Evolutionary conservation across 2,113 vertebrate species (phyloP).

Genomic region (Protobothrops mucrosquamatus): DNA sequence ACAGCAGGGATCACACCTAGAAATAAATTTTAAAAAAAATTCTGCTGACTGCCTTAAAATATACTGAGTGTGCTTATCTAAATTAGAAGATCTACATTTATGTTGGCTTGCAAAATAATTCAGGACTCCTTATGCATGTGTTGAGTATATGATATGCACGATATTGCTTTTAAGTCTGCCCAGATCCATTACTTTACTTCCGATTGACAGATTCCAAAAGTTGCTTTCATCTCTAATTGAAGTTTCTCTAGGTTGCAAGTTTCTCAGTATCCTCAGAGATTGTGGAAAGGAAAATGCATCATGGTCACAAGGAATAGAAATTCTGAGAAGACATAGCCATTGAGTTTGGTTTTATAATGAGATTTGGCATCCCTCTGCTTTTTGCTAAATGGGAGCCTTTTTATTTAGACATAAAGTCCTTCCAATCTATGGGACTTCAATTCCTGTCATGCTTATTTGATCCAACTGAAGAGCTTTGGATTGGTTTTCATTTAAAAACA

Average conservation of each 20-base stretch:
- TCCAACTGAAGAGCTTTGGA: background rate
- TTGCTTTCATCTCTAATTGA: background rate
- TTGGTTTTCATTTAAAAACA: background rate
- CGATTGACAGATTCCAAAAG: background rate
- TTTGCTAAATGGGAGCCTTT: background rate
- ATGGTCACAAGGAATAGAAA: background rate
- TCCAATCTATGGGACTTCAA: background rate
- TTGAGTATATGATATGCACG: background rate
- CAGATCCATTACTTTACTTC: background rate
- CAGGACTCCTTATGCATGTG: background rate
- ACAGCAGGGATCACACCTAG: background rate
- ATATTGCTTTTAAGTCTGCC: background rate
- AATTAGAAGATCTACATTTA: background rate
- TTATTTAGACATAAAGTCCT: background rate
- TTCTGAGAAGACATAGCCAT: background rate
- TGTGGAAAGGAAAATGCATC: background rate
- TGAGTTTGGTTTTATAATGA: background rate
- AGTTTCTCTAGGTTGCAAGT: background rate
- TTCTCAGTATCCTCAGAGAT: background rate
- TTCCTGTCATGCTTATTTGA: background rate
- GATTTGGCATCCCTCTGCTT: background rate
- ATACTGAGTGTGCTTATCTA: background rate
- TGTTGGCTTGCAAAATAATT: background rate
- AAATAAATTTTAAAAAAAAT: background rate
- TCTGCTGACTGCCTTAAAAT: background rate